A percentile compares a stretch with the other conserved stretches of the same genome.
Conservation (phyloP, 1,140 invertebrate species). For the Sarcophaga peregrina region DNA sequence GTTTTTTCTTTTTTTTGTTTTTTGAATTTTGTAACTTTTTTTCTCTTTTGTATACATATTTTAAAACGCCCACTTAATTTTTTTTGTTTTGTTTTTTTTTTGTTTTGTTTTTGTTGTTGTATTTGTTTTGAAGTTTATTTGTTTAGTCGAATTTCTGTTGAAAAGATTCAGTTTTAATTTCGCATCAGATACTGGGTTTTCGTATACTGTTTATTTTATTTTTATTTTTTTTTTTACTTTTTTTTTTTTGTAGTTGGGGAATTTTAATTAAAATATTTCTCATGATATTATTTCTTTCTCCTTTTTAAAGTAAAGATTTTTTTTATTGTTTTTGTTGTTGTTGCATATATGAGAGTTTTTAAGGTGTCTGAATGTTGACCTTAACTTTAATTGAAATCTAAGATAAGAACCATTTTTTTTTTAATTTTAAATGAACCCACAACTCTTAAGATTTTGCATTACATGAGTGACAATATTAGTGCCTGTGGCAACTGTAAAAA, state of each 20-base stretch:
- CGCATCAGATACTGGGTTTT: conserved; percentile 17
- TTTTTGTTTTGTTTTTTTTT: not conserved
- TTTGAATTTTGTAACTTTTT: too few species aligned
- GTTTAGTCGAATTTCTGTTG: conserved; percentile 6
- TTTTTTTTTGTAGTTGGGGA: conserved; percentile 5
- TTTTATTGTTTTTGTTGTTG: not conserved
- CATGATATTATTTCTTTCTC: conserved; percentile 32
- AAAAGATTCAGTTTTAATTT: not conserved
- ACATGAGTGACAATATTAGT: not conserved
- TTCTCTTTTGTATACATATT: too few species aligned
- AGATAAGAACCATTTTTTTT: conserved; percentile 25
- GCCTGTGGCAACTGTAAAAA: too few species aligned
- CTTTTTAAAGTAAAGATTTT: not conserved
- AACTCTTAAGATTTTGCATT: not conserved
- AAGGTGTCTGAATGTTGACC: conserved; percentile 33
- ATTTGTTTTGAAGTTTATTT: not conserved
- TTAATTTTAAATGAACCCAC: not conserved
- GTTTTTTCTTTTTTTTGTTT: not conserved
- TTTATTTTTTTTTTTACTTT: not conserved
- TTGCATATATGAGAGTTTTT: not conserved
- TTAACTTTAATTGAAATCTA: conserved; percentile 38
- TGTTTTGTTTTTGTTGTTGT: not conserved
- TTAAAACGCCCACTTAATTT: conserved; percentile 7
- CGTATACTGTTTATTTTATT: not conserved
- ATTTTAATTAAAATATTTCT: conserved; percentile 41